Conservation (phyloP, 2,888 invertebrate genomes). For the Phania funesta region DNA sequence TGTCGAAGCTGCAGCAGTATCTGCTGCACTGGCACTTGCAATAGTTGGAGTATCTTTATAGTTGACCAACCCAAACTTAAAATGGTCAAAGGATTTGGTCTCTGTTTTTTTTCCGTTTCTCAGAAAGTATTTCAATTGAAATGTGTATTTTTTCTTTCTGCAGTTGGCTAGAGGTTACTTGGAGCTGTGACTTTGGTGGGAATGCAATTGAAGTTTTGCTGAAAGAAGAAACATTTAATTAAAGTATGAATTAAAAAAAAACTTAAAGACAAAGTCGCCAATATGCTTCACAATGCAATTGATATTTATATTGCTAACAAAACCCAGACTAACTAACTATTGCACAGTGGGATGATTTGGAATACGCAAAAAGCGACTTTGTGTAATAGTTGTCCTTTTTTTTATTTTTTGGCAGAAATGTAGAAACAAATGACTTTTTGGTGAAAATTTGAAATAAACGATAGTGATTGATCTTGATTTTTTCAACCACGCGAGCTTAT, state of each 20-base stretch:
- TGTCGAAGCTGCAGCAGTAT: background rate
- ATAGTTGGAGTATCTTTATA: constrained; percentile 4
- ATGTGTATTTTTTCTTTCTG: background rate
- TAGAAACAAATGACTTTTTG: too few species aligned
- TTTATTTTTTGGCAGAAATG: too few species aligned
- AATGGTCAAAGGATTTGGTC: constrained; percentile 22
- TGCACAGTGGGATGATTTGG: too few species aligned
- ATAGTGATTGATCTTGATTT: too few species aligned
- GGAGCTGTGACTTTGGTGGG: background rate
- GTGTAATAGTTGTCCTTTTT: too few species aligned
- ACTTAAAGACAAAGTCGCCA: background rate
- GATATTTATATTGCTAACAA: too few species aligned
- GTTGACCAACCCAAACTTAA: constrained; percentile 28
- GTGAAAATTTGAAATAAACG: too few species aligned
- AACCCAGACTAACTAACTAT: too few species aligned
- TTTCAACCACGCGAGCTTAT: too few species aligned
- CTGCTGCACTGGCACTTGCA: constrained; percentile 21
- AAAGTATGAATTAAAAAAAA: constrained; percentile 7
- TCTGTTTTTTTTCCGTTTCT: background rate
- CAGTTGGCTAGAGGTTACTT: background rate
- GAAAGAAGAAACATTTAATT: background rate
- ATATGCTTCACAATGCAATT: background rate
- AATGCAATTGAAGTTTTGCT: constrained; percentile 6
- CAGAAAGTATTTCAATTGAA: constrained; percentile 25
- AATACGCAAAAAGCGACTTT: too few species aligned